A percentile compares a stretch with the other conserved stretches of the same genome.
These are phyloP conservation scores for Neogale vison DNA, from an alignment of 2,113 vertebrate species.

Conservation along the genomic window DNA sequence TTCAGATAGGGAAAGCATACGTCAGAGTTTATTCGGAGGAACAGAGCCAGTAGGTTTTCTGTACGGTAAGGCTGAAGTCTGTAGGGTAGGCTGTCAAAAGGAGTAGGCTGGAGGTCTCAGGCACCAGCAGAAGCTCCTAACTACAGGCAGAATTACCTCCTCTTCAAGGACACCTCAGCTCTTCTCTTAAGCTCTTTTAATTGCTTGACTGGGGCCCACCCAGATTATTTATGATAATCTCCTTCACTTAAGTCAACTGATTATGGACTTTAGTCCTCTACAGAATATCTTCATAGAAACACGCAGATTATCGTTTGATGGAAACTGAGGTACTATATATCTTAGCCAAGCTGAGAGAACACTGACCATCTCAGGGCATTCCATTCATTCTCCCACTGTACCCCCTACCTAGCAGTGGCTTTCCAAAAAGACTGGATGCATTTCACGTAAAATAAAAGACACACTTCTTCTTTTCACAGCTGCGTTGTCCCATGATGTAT, in stretches of 20 bases:
- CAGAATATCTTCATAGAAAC: neutral
- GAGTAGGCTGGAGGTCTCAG: neutral
- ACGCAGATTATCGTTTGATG: neutral
- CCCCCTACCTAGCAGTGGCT: too few species aligned
- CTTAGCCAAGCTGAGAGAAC: neutral
- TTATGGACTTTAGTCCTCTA: neutral
- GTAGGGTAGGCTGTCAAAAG: neutral
- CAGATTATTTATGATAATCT: neutral
- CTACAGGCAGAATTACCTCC: neutral
- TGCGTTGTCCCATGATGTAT: neutral
- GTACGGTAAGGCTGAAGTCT: neutral
- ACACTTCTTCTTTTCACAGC: neutral
- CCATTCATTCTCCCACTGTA: neutral
- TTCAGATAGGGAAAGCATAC: neutral
- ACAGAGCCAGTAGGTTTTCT: neutral
- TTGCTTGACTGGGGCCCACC: neutral
- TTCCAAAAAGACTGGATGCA: neutral
- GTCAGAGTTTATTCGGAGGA: neutral
- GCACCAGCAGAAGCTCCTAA: rapidly evolving
- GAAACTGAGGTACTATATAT: neutral
- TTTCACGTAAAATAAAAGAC: neutral
- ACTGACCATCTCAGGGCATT: neutral
- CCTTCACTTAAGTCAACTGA: neutral
- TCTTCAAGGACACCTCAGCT: neutral
- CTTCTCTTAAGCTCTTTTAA: neutral